A percentile compares a stretch with the other conserved stretches of the same genome.
Conservation (phyloP, 2,888 invertebrate species). For the Argyresthia albistria region DNA sequence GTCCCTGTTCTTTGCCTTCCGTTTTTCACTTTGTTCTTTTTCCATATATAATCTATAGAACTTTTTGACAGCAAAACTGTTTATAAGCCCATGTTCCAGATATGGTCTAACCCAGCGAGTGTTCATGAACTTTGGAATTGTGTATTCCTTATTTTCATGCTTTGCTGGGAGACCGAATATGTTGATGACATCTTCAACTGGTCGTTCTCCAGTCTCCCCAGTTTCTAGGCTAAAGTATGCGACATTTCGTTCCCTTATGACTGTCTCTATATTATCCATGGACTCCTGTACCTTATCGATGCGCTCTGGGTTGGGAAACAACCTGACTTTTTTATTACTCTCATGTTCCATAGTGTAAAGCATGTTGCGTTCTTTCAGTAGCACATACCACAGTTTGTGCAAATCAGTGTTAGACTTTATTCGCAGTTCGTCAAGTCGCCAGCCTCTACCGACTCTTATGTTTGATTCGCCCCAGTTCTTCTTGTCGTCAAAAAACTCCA, state of each 20-base stretch:
- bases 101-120: constrained; percentile 74
- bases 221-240: constrained; percentile 94
- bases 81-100: constrained; percentile 60
- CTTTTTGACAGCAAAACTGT: constrained; percentile 74
- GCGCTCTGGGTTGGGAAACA: constrained; percentile 94
- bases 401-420: constrained; percentile 96
- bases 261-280: constrained; percentile 93
- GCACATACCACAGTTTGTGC: constrained; percentile 94
- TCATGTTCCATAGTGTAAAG: constrained; percentile 95
- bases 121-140: constrained; percentile 78
- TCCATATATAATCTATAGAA: constrained; percentile 74
- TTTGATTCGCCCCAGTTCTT: constrained; percentile 86
- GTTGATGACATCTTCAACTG: constrained; percentile 71
- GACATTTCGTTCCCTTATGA: constrained; percentile 92
- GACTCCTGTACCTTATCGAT: constrained; percentile 95
- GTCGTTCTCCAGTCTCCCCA: constrained; percentile 86
- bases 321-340: constrained; percentile 73
- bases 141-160: constrained; percentile 74
- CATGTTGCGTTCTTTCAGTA: constrained; percentile 98
- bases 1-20: constrained; percentile 73
- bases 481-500: constrained; percentile 92
- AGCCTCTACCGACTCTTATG: constrained; percentile 87
- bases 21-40: constrained; percentile 71
- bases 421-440: constrained; percentile 91
- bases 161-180: constrained; percentile 74